Evolutionary conservation across 2,888 invertebrate species (phyloP), one percentile per base, ranked within the genome.

Genomic region (Clitarchus hookeri): DNA sequence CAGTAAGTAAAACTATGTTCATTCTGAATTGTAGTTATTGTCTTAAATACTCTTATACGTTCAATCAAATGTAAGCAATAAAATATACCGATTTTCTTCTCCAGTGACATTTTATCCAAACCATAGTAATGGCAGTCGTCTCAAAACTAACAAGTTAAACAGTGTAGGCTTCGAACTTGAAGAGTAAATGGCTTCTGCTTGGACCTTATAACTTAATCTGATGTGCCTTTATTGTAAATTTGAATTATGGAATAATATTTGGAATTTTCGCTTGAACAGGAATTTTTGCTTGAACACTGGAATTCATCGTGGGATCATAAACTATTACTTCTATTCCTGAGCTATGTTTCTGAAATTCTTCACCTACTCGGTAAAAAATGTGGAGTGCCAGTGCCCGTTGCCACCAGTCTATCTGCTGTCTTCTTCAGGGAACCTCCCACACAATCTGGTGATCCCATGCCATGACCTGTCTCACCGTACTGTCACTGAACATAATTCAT

Each of bases 391-490:
- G 27, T 82, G 44, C 82, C 80, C 44, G 12, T 82, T 82, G 82
- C 82, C 82, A 82, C 82, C 23, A 82, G 25, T 27, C 82, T 36
- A 27, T 27, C 82, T 82, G 82, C 82, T 82, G 82, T 82, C 27
- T 9, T 25, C 82, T 82, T 82, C 36, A 82, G 82, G 19, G 26
- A 26, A 82, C 82, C 82, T 82, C 36, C 82, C 23, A 82, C 11
- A 19, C 27, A n/a, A 82, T 82, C 11, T 82, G 11, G 36, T 82
- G 44, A 2, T 44, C 82, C 82, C 82, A n/a, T 82, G 82, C 36
- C 82, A 82, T 36, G 36, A 36, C 36, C 36, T 36, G 2, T 36
- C 4, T 36, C 36, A 36, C 2, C 4, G 36, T 36, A 36, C 36
- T 36, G 36, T 36, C 36, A 36, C 82, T 82, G 82, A 36, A 82